These are phyloP conservation scores for Lateolabrax maculatus DNA, from an alignment of 2,797 vertebrate species.

Conservation along the genomic window DNA sequence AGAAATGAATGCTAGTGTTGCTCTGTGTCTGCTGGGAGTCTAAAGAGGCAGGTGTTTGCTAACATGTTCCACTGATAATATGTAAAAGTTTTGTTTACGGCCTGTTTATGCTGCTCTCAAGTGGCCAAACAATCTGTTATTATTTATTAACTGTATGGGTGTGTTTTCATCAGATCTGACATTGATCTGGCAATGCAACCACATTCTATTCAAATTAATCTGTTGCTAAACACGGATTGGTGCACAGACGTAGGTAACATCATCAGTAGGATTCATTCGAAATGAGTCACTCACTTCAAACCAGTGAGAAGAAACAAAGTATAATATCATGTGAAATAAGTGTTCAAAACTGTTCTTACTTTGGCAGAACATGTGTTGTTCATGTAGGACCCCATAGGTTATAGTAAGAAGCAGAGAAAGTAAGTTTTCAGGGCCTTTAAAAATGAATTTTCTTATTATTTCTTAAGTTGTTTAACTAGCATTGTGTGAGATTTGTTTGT, in stretches of 20 bases:
- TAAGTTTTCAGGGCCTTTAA: too few relatives aligned
- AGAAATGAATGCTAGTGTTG: neutral
- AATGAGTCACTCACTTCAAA: neutral
- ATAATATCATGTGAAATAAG: neutral
- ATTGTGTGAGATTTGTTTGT: neutral
- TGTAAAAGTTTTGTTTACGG: neutral
- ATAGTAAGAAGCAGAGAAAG: too few relatives aligned
- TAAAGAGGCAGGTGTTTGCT: neutral
- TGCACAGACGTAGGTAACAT: neutral
- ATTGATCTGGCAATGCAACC: neutral
- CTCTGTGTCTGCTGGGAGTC: neutral
- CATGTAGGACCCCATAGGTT: too few relatives aligned
- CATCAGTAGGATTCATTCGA: neutral
- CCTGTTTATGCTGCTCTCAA: neutral
- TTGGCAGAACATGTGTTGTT: neutral
- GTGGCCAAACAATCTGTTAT: neutral
- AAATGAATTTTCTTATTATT: neutral
- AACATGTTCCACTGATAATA: neutral
- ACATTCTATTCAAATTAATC: neutral
- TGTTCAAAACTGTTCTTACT: neutral
- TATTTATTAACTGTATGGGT: neutral
- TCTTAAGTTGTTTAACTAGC: neutral
- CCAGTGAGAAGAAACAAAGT: neutral
- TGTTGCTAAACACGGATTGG: neutral
- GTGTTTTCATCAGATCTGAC: slow-evolving; percentile 8